Evolutionary conservation across 2,797 vertebrate species (phyloP).

Genomic region (Hoplostethus atlanticus): DNA sequence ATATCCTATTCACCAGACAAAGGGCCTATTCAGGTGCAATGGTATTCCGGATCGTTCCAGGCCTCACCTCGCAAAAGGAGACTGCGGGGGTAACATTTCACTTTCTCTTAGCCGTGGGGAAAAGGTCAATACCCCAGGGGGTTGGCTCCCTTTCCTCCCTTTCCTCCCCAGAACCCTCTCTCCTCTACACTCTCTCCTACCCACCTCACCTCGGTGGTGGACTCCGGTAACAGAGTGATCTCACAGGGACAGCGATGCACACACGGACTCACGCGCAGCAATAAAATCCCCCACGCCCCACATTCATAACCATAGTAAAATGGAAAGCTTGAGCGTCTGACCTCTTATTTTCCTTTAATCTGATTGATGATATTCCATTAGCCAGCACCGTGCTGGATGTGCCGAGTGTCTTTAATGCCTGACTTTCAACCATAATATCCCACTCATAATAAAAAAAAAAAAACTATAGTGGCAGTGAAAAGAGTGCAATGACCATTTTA

Average conservation of each 20-base stretch:
- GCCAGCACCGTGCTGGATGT: conserved; percentile 11
- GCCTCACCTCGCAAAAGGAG: conserved; percentile 48
- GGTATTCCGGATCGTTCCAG: conserved; percentile 54
- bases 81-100: conserved; percentile 71
- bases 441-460: background rate
- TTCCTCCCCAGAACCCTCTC: conserved; percentile 1
- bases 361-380: conserved; percentile 62
- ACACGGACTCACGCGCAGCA: background rate
- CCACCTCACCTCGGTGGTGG: conserved; percentile 13
- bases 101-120: conserved; percentile 65
- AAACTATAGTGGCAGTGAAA: background rate
- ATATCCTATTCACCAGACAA: conserved; percentile 69
- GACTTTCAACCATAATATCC: conserved; percentile 32
- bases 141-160: conserved; percentile 31
- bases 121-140: conserved; percentile 65
- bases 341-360: conserved; percentile 60
- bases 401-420: conserved; percentile 23
- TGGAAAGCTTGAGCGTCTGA: conserved; percentile 36
- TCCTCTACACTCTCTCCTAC: conserved; percentile 20
- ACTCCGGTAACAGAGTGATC: conserved; percentile 40
- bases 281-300: conserved; percentile 57
- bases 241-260: conserved; percentile 22
- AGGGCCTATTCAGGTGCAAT: conserved; percentile 70
- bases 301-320: conserved; percentile 66
- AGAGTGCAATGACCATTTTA: conserved; percentile 1